Evolutionary conservation across 2,888 invertebrate genomes (phyloP), one percentile per base, ranked within the genome.

Genomic region (Cosmia pyralina): DNA sequence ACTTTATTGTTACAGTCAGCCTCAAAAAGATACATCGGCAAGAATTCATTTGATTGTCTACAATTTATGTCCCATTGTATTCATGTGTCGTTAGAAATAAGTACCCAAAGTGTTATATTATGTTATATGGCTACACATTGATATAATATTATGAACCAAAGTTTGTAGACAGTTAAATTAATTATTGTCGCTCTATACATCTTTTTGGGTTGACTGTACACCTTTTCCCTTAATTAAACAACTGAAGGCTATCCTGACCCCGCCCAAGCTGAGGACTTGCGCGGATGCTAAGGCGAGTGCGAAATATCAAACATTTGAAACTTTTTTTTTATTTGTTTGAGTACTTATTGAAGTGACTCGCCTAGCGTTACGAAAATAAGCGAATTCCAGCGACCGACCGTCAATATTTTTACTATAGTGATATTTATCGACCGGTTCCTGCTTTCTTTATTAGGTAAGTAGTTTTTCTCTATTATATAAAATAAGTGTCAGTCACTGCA

Each of bases 281-380:
- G 48, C 1, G 48, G 48, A 19, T 5, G 19, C 8, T 7, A 22
- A 44, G 17, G 22, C 7, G 19, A 2, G 28, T 46, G 46, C 8
- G 8, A 64, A 48, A 46, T 38, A 46, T 34, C 22, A 58, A 65
- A 57, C 57, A 57, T 41, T 38, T 41, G 7, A 41, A 59, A 66
- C 10, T n/a, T n/a, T n/a, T n/a, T n/a, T n/a, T n/a, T n/a, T n/a
- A n/a, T n/a, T n/a, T n/a, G 4, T 53, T 64, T n/a, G 28, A 63
- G 19, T 50, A 63, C 10, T 13, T 28, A 46, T 15, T 50, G 8
- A n/a, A 50, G 13, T 28, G 46, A 28, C 28, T 63, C 28, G 13
- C 13, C 19, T 13, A 28, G 28, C 8, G 13, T 46, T 28, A 46
- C 13, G 28, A 28, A 46, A 19, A 46, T 28, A 48, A 10, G 28